Conservation (phyloP, 1,140 invertebrate species). For the Kradibia gibbosae region DNA sequence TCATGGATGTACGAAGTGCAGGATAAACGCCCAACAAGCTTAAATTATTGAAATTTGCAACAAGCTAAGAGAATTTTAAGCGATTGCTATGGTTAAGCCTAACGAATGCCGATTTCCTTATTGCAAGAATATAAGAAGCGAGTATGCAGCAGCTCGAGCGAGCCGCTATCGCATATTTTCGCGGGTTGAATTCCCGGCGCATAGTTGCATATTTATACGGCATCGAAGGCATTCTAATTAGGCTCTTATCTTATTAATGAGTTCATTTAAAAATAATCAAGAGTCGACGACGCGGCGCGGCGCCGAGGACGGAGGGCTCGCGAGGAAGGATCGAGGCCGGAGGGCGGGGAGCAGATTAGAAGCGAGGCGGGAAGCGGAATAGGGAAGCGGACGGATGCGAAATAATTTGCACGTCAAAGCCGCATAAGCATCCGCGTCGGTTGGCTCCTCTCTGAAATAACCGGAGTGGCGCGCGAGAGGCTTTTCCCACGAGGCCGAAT, state of each 20-base stretch:
- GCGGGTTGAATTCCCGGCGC: not conserved
- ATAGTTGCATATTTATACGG: no score
- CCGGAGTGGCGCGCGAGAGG: not conserved
- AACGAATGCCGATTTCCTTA: not conserved
- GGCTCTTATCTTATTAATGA: not conserved
- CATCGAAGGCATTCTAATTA: not conserved
- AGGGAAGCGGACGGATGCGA: no score
- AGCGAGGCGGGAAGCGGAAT: no score
- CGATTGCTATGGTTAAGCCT: not conserved
- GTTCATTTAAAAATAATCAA: not conserved
- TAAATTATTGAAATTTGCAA: no score
- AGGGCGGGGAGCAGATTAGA: no score
- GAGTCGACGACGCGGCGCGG: not conserved
- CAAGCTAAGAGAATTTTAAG: not conserved
- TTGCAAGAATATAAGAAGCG: no score
- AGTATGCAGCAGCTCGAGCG: not conserved
- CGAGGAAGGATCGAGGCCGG: no score
- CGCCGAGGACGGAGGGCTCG: no score
- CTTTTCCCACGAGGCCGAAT: constrained; percentile 44
- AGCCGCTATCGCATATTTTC: not conserved
- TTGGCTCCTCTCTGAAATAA: no score
- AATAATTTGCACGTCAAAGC: no score
- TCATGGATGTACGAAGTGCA: no score
- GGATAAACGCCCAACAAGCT: no score
- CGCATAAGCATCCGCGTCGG: not conserved